Evolutionary conservation across 2,113 vertebrate genomes (phyloP).

Genomic region (Panthera leo): DNA sequence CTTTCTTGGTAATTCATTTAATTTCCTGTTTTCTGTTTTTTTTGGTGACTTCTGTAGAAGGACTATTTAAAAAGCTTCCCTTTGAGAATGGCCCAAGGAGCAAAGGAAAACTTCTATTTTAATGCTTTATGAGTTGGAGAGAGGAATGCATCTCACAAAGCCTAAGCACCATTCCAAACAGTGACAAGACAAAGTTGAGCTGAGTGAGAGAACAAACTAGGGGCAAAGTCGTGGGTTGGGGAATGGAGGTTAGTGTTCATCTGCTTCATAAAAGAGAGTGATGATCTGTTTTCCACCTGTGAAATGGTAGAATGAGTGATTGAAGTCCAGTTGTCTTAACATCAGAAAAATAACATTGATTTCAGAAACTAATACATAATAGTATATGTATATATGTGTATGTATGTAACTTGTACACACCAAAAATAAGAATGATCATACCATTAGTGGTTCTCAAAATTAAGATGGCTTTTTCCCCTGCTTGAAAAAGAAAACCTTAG

Average conservation of each 20-base stretch:
- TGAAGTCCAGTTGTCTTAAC: slow-evolving; percentile 56
- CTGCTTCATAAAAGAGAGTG: slow-evolving; percentile 36
- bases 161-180: slow-evolving; percentile 63
- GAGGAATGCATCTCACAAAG: slow-evolving; percentile 74
- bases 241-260: not conserved
- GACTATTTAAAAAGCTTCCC: slow-evolving; percentile 60
- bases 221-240: not conserved
- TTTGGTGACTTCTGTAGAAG: slow-evolving; percentile 74
- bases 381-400: too few relatives aligned
- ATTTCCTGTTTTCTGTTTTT: slow-evolving; percentile 86
- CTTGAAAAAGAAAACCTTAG: not conserved
- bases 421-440: slow-evolving; percentile 37
- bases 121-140: slow-evolving; percentile 69
- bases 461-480: not conserved
- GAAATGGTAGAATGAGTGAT: not conserved
- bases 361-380: slow-evolving; percentile 16
- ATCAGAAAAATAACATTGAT: slow-evolving; percentile 48
- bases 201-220: not conserved
- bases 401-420: not conserved
- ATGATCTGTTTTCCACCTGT: slow-evolving; percentile 67
- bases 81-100: slow-evolving; percentile 83
- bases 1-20: slow-evolving; percentile 81
- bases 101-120: slow-evolving; percentile 78
- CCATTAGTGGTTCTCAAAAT: slow-evolving; percentile 1
- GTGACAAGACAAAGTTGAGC: slow-evolving; percentile 18